Evolutionary conservation across 2,113 vertebrate genomes (phyloP), one percentile per base, ranked within the genome.

Genomic region (Zosterops lateralis): DNA sequence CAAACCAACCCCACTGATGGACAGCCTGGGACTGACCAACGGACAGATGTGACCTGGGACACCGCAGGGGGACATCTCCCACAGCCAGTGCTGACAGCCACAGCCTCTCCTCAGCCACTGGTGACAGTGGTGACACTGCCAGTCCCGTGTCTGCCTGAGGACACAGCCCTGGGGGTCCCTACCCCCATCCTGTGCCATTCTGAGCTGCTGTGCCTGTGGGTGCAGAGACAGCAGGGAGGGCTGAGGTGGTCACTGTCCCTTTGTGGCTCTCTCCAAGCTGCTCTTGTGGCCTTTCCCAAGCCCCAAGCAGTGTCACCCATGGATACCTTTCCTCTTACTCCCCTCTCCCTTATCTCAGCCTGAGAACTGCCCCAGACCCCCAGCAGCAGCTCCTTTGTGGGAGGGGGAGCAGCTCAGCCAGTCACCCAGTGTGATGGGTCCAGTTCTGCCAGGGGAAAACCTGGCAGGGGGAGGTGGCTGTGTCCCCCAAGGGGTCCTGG

Each of bases 1-100:
- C 93, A 53, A 96, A 82, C 60, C 70, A 86, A 3, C 83, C 89
- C 42, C 93, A 77, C 6, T 97, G 95, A 97, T 5, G 71, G 68
- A 81, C 56, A 44, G 76, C 64, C 51, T n/a, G 62, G 54, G 57
- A 38, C 13, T 45, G 93, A 72, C 40, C 0, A 7, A 60, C 2
- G 17, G 84, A 87, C 82, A 45, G 70, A 32, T 0, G 1, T 48
- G 58, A 85, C 75, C 21, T 65, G 78, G 54, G 88, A 83, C 82
- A 7, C 57, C 22, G 1, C 0, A 8, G 17, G 24, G 77, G 28
- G 57, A 70, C 36, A 0, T 20, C 40, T 51, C 64, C 72, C 22
- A 6, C 47, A 62, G 66, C 4, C 1, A 18, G 61, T 74, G 44
- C 61, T 0, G 0, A 36, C 32, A 24, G 51, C 79, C 71, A 51